Evolutionary conservation across 2,113 vertebrate species (phyloP).

Genomic region (Anarrhichthys ocellatus): DNA sequence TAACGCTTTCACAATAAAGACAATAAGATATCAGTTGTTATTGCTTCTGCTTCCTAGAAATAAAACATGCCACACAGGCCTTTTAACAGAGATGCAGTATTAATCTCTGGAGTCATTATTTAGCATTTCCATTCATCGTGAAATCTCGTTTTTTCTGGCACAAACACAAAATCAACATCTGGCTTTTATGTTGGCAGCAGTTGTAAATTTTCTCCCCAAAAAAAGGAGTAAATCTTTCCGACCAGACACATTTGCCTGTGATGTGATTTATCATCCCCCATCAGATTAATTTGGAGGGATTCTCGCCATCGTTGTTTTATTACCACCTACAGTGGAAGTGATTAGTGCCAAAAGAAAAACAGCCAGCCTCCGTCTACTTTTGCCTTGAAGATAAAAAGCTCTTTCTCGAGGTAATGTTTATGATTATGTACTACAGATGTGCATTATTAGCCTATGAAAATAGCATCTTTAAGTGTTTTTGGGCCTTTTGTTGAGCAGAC

Average conservation of each 20-base stretch:
- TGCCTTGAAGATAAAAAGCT: background rate
- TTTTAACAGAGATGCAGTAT: constrained; percentile 13
- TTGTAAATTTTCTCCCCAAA: constrained; percentile 24
- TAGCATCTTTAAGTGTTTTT: background rate
- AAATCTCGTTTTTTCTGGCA: constrained; percentile 45
- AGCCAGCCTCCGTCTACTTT: background rate
- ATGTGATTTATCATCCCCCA: constrained; percentile 46
- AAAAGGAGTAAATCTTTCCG: constrained; percentile 56
- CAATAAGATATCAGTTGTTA: background rate
- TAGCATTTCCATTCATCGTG: constrained; percentile 34
- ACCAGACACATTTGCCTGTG: constrained; percentile 44
- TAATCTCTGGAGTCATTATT: constrained; percentile 35
- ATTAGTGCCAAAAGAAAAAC: constrained; percentile 5
- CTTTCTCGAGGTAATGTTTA: background rate
- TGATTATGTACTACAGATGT: background rate
- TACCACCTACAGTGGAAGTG: constrained; percentile 11
- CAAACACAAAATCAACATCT: constrained; percentile 63
- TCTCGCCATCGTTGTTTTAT: constrained; percentile 22
- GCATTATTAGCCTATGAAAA: background rate
- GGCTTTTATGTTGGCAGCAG: constrained; percentile 56
- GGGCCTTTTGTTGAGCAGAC: background rate
- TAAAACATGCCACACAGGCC: constrained; percentile 7
- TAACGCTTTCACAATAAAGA: background rate
- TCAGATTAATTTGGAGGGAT: constrained; percentile 43
- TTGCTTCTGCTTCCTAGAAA: constrained; percentile 5